Conservation (phyloP, 2,113 vertebrate genomes). For the Hystrix brachyura region DNA sequence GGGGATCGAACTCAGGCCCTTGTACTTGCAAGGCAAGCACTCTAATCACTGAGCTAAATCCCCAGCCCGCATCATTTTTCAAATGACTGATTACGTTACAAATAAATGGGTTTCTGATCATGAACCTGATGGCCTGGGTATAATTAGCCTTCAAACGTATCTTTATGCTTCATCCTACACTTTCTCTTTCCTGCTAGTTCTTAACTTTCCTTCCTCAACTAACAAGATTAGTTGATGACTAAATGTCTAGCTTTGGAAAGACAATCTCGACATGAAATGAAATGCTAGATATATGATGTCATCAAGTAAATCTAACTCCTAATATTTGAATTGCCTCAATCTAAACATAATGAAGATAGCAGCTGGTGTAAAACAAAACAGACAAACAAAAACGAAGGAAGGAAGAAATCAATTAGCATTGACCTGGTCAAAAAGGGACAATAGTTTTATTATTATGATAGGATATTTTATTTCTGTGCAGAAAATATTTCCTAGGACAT, state of each 20-base stretch:
- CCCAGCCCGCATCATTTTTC: too few relatives aligned
- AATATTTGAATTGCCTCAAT: background rate
- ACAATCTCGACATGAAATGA: background rate
- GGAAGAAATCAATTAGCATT: background rate
- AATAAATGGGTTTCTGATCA: background rate
- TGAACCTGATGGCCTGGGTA: background rate
- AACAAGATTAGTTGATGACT: background rate
- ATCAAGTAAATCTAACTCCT: background rate
- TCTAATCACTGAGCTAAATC: too few relatives aligned
- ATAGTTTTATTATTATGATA: background rate
- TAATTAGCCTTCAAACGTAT: background rate
- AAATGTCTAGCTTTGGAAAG: slow-evolving; percentile 16
- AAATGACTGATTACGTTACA: background rate
- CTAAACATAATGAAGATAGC: background rate
- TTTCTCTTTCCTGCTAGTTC: background rate
- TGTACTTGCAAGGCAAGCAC: too few relatives aligned
- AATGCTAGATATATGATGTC: background rate
- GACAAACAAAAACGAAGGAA: background rate
- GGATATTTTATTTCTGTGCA: background rate
- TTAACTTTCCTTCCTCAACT: slow-evolving; percentile 50
- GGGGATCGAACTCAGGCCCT: too few relatives aligned
- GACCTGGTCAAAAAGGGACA: background rate
- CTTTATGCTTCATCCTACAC: background rate
- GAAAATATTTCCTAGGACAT: background rate
- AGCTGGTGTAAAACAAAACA: background rate